These are phyloP conservation scores for Paedocypris sp. DNA, from an alignment of 2,113 vertebrate genomes.

Conservation along the genomic window DNA sequence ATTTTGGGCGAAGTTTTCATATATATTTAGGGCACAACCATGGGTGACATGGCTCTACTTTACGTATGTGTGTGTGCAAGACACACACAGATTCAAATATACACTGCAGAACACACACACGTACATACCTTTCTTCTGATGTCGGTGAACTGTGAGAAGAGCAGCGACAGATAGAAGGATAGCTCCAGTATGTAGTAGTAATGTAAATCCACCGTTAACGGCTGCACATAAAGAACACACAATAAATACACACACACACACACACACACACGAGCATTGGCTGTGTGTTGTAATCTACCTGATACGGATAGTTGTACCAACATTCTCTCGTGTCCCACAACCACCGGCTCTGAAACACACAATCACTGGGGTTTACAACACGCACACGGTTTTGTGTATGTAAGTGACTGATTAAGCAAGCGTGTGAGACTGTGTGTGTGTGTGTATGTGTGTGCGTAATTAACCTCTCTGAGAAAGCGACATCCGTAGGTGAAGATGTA, in stretches of 20 bases:
- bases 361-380: neutral
- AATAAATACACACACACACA: constrained; percentile 1
- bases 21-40: no score
- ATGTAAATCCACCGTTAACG: constrained; percentile 86
- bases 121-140: constrained; percentile 93
- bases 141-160: constrained; percentile 95
- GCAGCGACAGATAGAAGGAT: constrained; percentile 92
- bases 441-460: no score
- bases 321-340: constrained; percentile 92
- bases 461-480: constrained; percentile 93
- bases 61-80: no score
- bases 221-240: constrained; percentile 62
- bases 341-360: constrained; percentile 72
- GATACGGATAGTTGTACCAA: constrained; percentile 94
- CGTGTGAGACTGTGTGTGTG: no score
- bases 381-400: neutral
- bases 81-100: no score
- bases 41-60: no score
- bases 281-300: constrained; percentile 81
- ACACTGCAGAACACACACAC: no score
- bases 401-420: no score
- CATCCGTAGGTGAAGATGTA: constrained; percentile 95
- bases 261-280: neutral
- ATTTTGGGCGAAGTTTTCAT: no score
- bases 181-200: constrained; percentile 94